Conservation (phyloP, 2,797 vertebrate genomes). For the Eleutherodactylus coqui region DNA sequence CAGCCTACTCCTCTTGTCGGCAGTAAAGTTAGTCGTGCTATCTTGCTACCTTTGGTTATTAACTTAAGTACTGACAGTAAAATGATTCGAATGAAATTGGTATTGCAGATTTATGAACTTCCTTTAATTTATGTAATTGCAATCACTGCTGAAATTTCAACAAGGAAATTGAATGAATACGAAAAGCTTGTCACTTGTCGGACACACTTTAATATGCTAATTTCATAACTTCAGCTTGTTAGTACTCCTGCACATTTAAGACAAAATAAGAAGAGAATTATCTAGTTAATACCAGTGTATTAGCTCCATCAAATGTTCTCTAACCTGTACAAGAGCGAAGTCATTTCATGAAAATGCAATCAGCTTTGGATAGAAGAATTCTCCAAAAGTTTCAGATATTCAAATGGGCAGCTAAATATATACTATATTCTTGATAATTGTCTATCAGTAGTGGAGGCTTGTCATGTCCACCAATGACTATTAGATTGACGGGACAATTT, state of each 20-base stretch:
- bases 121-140: conserved; percentile 51
- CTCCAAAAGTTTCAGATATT: background rate
- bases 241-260: conserved; percentile 32
- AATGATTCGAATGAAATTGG: conserved; percentile 48
- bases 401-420: background rate
- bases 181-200: conserved; percentile 25
- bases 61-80: conserved; percentile 47
- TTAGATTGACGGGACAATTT: background rate
- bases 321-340: conserved; percentile 19
- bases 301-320: conserved; percentile 22
- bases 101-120: conserved; percentile 53
- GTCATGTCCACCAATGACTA: background rate
- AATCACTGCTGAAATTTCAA: conserved; percentile 38
- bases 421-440: background rate
- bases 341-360: conserved; percentile 14
- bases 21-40: conserved; percentile 29
- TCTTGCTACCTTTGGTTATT: conserved; percentile 41
- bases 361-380: background rate
- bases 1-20: conserved; percentile 5
- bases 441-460: background rate
- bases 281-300: conserved; percentile 24
- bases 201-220: conserved; percentile 53
- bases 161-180: conserved; percentile 42
- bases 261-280: conserved; percentile 48
- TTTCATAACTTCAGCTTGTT: conserved; percentile 24